Evolutionary conservation across 2,797 vertebrate species (phyloP), one percentile per base, ranked within the genome.

Genomic region (Clarias laeviceps): DNA sequence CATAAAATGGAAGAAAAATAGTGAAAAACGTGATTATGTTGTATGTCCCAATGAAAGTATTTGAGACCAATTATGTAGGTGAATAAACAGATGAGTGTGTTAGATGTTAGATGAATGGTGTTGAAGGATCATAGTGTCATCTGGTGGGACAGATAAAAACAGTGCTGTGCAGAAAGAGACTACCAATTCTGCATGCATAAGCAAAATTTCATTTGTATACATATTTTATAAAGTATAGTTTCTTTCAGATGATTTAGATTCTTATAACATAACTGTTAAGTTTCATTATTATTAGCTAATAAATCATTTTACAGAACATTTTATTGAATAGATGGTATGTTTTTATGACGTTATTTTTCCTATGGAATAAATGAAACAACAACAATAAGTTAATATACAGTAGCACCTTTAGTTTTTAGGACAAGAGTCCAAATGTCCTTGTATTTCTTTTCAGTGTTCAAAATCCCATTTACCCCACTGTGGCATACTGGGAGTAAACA

Each of bases 401-500:
- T 84, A 79, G 76, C 73, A 74, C 83, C 88, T 90, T 90, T 82
- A 86, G 81, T 88, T 88, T 89, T 85, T 56, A 90, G 90, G 89
- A 90, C 91, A 91, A 89, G 88, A 79, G 3, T 83, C 80, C 18
- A 73, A 78, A 85, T 87, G 88, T 89, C 87, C 84, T 18, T 12
- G 40, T 37, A 79, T 80, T 11, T 59, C 76, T 72, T 65, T 84
- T 56, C 20, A 56, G 12, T 20, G 32, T 45, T 56, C 37, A 64
- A 72, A 32, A 29, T 50, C 27, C 61, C 37, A 34, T 50, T 27
- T 80, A 15, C 37, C 65, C 24, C 8, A 32, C 24, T n/a, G 54
- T 9, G 50, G 69, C 68, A 22, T 64, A 37, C 54, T 74, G 45
- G 18, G 72, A 66, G 59, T 83, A 80, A 74, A 72, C 57, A 73